Evolutionary conservation across 1,140 invertebrate species (phyloP), one percentile per base, ranked within the genome.

Genomic region (Drosophila sechellia): DNA sequence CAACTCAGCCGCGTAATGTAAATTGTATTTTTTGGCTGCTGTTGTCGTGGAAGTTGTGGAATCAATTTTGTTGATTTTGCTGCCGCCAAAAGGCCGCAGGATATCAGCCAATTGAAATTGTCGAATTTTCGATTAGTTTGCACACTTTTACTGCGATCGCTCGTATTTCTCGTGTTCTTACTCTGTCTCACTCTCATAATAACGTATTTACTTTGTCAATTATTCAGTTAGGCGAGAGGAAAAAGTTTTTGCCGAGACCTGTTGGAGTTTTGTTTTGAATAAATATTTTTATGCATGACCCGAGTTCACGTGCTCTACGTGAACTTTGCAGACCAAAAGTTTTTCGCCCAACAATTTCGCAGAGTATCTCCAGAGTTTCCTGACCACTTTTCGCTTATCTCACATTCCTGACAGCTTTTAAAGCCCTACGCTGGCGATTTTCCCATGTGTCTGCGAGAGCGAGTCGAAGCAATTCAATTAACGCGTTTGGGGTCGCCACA

Each of bases 101-200:
- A 48, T 59, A 57, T 46, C 40, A 50, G 40, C 63, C 58, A 49
- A 20, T 34, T 43, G 37, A 60, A 58, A 57, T 56, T 34, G 20
- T 54, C 42, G 27, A 55, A 63, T 55, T 61, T 81, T 75, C 15
- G 48, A 57, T 31, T 61, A 45, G 39, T 60, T 63, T 56, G 65
- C 54, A 68, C 63, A 81, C 64, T 77, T 81, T 87, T 59, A 37
- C 49, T 57, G 40, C 48, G 76, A 50, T 63, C 68, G 69, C 59
- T 79, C 25, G 20, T 57, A 13, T 56, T 42, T 57, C n/a, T 31
- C 31, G 31, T 39, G 37, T 25, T 64, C 66, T 46, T 39, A 68
- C 69, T 78, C 73, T 77, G 69, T 81, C 81, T 83, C 70, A 83
- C 79, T 86, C 73, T 78, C 85, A 90, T 90, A 90, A 81, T 90